phyloP scores from a whole-genome alignment of 2,888 invertebrate genomes.

The Pyrocoelia pectoralis region DNA sequence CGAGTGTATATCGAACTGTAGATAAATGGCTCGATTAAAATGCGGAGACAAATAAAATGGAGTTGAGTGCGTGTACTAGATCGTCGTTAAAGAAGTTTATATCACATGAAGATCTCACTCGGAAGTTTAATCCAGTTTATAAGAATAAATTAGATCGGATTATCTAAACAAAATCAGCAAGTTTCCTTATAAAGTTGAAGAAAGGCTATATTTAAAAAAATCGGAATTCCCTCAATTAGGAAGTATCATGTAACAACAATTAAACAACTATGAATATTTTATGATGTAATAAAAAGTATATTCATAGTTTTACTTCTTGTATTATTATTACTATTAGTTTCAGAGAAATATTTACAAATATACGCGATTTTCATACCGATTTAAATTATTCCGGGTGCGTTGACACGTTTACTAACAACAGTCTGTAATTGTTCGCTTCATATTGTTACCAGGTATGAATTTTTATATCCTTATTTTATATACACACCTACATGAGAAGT shows the following conservation, averaged over 20 bases:
- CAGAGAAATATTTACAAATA: conserved; percentile 45
- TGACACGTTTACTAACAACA: conserved; percentile 43
- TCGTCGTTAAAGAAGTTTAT: conserved; percentile 52
- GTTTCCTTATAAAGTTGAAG: conserved; percentile 33
- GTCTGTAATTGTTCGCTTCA: conserved; percentile 34
- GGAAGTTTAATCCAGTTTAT: conserved; percentile 54
- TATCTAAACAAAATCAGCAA: conserved; percentile 45
- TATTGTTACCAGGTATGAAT: conserved; percentile 33
- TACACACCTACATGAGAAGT: conserved; percentile 22
- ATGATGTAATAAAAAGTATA: neutral
- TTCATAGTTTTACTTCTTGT: conserved; percentile 26
- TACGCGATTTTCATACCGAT: conserved; percentile 49
- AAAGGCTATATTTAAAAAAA: conserved; percentile 12
- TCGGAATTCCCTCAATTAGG: conserved; percentile 22
- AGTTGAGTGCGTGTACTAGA: conserved; percentile 46
- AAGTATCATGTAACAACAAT: conserved; percentile 12
- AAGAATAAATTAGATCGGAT: conserved; percentile 54
- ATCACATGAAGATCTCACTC: conserved; percentile 53
- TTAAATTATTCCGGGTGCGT: conserved; percentile 46
- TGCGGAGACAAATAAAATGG: conserved; percentile 20
- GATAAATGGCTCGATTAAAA: neutral
- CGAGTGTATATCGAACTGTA: neutral
- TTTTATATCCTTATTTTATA: conserved; percentile 33
- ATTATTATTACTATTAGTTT: conserved; percentile 36
- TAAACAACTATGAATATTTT: conserved; percentile 10